Percentiles rank a stretch among this genome's conserved stretches.
These are phyloP conservation scores for Laupala kohalensis DNA, from an alignment of 1,140 invertebrate species.

Conservation along the genomic window DNA sequence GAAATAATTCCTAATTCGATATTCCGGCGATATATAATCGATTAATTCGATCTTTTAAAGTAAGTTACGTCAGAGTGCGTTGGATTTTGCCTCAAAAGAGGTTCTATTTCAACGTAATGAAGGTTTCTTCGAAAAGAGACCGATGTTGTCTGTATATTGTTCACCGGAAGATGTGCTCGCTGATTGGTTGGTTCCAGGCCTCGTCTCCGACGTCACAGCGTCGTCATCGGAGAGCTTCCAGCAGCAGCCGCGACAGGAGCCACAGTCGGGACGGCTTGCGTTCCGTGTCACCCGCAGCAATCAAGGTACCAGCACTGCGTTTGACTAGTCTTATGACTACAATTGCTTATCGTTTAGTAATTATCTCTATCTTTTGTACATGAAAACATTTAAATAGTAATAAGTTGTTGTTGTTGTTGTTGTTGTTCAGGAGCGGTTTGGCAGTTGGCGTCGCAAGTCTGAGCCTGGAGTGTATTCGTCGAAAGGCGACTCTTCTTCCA, in stretches of 20 bases:
- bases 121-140: not conserved
- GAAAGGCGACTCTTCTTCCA: not conserved
- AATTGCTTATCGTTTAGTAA: no score
- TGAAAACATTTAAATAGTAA: not conserved
- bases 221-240: conserved; percentile 18
- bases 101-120: no score
- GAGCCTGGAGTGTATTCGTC: conserved; percentile 40
- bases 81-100: no score
- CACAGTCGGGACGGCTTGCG: conserved; percentile 20
- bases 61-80: no score
- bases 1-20: no score
- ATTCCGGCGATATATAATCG: no score
- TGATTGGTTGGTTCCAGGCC: not conserved
- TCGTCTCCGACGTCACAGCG: conserved; percentile 8
- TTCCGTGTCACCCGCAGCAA: conserved; percentile 5
- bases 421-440: conserved; percentile 14
- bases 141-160: not conserved
- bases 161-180: not conserved
- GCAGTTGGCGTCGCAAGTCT: conserved; percentile 50
- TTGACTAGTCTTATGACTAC: no score
- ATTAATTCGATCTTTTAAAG: no score
- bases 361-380: not conserved
- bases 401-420: no score
- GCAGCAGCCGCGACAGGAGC: conserved; percentile 27
- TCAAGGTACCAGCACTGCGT: not conserved